These are phyloP conservation scores for Drosophila parvula DNA, from an alignment of 1,140 invertebrate genomes.

Conservation along the genomic window DNA sequence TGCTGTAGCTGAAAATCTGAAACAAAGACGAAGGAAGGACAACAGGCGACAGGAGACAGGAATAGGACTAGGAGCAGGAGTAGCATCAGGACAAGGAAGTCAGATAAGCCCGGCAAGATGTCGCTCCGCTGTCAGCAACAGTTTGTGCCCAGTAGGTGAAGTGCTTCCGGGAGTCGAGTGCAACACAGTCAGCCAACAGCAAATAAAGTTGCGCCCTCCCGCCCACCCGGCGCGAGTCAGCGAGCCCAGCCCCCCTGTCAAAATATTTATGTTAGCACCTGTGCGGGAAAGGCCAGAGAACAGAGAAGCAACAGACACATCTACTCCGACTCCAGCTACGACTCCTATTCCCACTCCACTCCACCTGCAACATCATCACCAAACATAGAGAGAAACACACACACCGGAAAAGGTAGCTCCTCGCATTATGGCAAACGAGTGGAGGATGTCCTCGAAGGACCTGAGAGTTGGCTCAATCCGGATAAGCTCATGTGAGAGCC, in stretches of 20 bases:
- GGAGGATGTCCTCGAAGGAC: not conserved
- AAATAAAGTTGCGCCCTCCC: constrained; percentile 55
- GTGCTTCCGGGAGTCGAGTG: constrained; percentile 20
- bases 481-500: not conserved
- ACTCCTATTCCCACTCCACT: not conserved
- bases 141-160: not conserved
- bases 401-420: constrained; percentile 10
- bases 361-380: not conserved
- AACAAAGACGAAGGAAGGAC: constrained; percentile 41
- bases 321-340: not conserved
- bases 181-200: constrained; percentile 47
- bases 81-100: constrained; percentile 47
- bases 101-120: constrained; percentile 75
- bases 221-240: not conserved
- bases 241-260: constrained; percentile 59
- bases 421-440: constrained; percentile 9
- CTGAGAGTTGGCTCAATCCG: not conserved
- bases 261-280: constrained; percentile 80
- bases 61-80: not conserved
- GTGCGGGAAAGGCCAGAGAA: constrained; percentile 22
- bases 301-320: not conserved
- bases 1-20: constrained; percentile 40
- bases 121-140: constrained; percentile 48
- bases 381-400: constrained; percentile 9
- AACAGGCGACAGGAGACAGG: not conserved